Evolutionary conservation across 2,797 vertebrate species (phyloP).

Genomic region (Smutsia gigantea): DNA sequence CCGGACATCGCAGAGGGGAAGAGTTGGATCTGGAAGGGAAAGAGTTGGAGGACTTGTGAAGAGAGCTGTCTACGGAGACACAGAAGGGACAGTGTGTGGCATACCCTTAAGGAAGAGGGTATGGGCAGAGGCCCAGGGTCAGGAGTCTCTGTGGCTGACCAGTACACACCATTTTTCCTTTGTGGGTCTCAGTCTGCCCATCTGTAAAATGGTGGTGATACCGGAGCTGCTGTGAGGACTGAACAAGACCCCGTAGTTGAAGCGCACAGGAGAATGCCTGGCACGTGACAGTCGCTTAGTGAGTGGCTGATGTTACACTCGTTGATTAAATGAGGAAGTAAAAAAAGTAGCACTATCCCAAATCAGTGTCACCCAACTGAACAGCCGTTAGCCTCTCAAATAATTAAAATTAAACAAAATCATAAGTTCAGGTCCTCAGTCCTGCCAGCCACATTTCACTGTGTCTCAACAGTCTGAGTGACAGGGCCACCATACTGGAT

Average conservation of each 20-base stretch:
- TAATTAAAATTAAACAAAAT: background rate
- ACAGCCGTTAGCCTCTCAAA: background rate
- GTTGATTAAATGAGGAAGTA: background rate
- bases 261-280: background rate
- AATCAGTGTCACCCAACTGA: background rate
- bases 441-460: too few species aligned
- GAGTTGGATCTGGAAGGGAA: background rate
- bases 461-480: background rate
- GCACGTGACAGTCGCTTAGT: background rate
- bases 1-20: background rate
- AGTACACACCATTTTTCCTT: background rate
- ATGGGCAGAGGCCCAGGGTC: background rate
- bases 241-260: background rate
- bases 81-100: background rate
- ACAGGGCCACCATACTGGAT: fast-evolving
- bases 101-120: background rate
- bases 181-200: background rate
- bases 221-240: background rate
- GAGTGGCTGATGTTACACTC: background rate
- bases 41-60: background rate
- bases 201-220: background rate
- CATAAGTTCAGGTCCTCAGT: background rate
- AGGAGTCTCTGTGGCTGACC: background rate
- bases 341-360: background rate
- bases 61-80: background rate